Evolutionary conservation across 2,797 vertebrate species (phyloP).

Genomic region (Coreius guichenoti): DNA sequence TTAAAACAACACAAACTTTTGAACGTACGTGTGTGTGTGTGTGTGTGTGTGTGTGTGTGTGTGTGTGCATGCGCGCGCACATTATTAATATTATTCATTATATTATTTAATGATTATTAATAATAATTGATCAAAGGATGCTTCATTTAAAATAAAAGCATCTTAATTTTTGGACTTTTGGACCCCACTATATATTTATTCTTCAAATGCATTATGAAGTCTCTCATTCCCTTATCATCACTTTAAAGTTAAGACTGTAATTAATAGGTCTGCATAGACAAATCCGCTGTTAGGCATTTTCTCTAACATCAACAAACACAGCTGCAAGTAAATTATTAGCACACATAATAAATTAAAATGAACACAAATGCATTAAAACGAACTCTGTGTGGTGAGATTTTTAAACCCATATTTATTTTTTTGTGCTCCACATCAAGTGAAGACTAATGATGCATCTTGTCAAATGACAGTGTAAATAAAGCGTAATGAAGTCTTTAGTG

Average conservation of each 20-base stretch:
- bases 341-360: conserved; percentile 64
- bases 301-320: conserved; percentile 52
- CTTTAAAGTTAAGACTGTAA: conserved; percentile 51
- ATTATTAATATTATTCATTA: no score
- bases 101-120: no score
- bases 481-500: conserved; percentile 55
- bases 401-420: conserved; percentile 38
- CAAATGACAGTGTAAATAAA: conserved; percentile 46
- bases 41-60: no score
- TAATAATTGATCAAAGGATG: no score
- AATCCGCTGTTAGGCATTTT: conserved; percentile 60
- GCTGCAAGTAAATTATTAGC: conserved; percentile 66
- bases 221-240: conserved; percentile 26
- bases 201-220: conserved; percentile 7
- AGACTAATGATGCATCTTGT: conserved; percentile 11
- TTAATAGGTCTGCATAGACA: conserved; percentile 67
- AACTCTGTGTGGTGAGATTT: conserved; percentile 26
- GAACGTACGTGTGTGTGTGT: no score
- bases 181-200: background rate
- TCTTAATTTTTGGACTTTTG: background rate
- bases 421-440: conserved; percentile 23
- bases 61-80: no score
- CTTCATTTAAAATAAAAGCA: background rate
- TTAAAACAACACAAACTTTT: no score
- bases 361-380: conserved; percentile 53